Base-by-base conservation (phyloP, 2,888 invertebrate species). In the Ophion ellenae region DNA sequence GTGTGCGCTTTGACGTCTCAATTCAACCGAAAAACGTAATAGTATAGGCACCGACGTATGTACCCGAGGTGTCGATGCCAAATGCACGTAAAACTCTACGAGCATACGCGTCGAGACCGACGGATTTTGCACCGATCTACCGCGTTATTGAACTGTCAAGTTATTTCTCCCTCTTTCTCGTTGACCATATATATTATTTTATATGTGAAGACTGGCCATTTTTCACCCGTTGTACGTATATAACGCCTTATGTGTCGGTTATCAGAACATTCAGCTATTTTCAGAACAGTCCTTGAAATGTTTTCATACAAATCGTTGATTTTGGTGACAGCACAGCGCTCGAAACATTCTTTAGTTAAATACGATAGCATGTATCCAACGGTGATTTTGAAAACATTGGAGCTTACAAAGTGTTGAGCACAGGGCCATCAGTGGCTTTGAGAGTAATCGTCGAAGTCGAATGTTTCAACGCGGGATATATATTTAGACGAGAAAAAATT, bases 11-110 rank as follows among this genome's bases (percentile, higher is more conserved):
- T 71, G 87, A 86, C 87, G 87, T 87, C 88, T 86, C 84, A 87
- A 86, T 87, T 89, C 87, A 85, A 87, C 86, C 87, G 88, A 90
- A 90, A 84, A 89, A 90, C 71, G 66, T 66, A 80, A 80, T 74
- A 59, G 73, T 59, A 59, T 36, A 74, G 28, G 28, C 36, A 47
- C 36, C 3, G 36, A 71, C 14, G 32, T 47, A 40, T 47, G 47
- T 47, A 28, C 28, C 36, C 47, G 75, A 77, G 71, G 45, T 69
- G 67, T 77, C 77, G 78, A 70, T 61, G 70, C 47, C 14, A 32
- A 69, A 47, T 32, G 69, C 47, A 53, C 14, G 61, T 70, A 47
- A 70, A 78, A 70, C 32, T 70, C 78, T 69, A 40, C 40, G 45
- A 59, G 32, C 57, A 69, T 57, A 66, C 36, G 40, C 32, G 24